Conservation (phyloP, 2,113 vertebrate species). For the Cygnus buccinator region DNA sequence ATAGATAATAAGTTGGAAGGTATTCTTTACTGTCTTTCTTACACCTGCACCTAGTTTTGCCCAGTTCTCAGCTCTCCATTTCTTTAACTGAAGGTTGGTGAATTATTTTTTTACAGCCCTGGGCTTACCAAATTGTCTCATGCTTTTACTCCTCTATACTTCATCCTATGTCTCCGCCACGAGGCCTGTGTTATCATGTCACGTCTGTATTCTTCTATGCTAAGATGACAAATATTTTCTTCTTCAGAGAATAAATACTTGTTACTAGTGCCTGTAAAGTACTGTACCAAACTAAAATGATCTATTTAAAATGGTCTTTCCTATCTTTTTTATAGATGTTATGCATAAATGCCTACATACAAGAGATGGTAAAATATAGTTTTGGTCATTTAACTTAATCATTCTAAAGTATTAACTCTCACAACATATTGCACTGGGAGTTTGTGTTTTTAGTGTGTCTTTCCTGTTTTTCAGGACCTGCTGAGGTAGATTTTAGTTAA, state of each 20-base stretch:
- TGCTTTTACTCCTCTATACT: background rate
- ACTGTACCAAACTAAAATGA: background rate
- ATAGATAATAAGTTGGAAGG: background rate
- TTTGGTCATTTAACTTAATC: background rate
- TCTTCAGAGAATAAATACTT: background rate
- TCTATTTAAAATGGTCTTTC: background rate
- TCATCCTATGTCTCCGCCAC: background rate
- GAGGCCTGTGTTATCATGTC: background rate
- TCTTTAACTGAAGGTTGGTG: background rate
- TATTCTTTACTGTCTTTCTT: background rate
- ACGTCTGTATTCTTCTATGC: background rate
- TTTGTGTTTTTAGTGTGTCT: background rate
- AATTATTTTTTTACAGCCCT: background rate
- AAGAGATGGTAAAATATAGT: background rate
- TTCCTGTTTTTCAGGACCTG: background rate
- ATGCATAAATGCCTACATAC: background rate
- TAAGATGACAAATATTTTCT: background rate
- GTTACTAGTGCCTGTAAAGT: background rate
- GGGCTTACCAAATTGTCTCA: fast-evolving
- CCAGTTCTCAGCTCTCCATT: background rate
- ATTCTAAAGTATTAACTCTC: background rate
- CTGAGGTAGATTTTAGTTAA: background rate
- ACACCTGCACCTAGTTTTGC: background rate
- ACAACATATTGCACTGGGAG: background rate
- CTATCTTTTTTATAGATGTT: background rate